phyloP scores from a whole-genome alignment of 2,888 invertebrate genomes.

The Metallyticus violacea region DNA sequence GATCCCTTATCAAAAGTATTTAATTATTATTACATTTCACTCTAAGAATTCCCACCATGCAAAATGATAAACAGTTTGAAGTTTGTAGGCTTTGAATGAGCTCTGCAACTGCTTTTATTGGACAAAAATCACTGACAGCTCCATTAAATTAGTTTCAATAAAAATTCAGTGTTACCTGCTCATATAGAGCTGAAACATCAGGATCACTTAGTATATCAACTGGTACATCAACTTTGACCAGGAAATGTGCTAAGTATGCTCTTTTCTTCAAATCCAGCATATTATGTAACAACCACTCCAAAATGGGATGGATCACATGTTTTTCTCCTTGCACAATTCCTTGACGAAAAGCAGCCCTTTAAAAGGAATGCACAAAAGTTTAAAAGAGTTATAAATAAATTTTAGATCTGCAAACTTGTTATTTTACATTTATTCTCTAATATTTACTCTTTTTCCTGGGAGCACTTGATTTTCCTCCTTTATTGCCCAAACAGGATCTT shows the following conservation, averaged over 20 bases:
- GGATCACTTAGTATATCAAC: constrained; percentile 71
- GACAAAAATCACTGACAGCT: too few species aligned
- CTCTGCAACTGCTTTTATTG: too few species aligned
- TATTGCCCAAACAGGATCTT: too few species aligned
- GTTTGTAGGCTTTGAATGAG: too few species aligned
- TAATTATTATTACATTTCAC: too few species aligned
- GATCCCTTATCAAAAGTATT: too few species aligned
- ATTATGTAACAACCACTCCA: constrained; percentile 76
- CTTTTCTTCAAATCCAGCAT: constrained; percentile 73
- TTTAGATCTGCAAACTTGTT: background rate
- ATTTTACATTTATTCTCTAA: too few species aligned
- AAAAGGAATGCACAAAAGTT: constrained; percentile 27
- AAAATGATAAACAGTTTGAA: too few species aligned
- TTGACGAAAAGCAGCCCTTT: constrained; percentile 58
- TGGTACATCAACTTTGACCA: constrained; percentile 67
- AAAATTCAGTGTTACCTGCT: constrained; percentile 48
- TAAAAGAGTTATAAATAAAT: background rate
- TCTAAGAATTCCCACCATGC: too few species aligned
- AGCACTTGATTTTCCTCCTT: too few species aligned
- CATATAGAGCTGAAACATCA: constrained; percentile 66
- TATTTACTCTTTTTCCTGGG: too few species aligned
- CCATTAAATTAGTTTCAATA: too few species aligned
- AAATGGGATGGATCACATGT: constrained; percentile 69
- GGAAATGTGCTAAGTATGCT: constrained; percentile 75
- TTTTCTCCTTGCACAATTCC: constrained; percentile 72